A percentile compares a stretch with the other conserved stretches of the same genome.
These are phyloP conservation scores for Anaspis maculata DNA, from an alignment of 2,888 invertebrate species.

Conservation along the genomic window DNA sequence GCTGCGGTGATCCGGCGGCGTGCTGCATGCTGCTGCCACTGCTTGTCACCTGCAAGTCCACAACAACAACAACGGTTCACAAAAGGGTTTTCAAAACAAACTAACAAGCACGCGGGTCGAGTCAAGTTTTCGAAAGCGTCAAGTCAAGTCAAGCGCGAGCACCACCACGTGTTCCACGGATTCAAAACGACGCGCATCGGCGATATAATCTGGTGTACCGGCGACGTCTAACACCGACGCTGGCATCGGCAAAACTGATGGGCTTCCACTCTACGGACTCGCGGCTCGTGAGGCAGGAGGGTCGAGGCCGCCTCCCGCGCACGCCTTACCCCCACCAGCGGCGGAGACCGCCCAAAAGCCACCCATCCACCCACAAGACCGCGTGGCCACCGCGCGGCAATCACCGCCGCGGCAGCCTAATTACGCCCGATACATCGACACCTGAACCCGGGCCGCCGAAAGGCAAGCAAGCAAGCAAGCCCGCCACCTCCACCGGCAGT, in stretches of 20 bases:
- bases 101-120: constrained; percentile 15
- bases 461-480: no score
- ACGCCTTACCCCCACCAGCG: constrained; percentile 35
- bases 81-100: constrained; percentile 17
- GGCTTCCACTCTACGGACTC: neutral
- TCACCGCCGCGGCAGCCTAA: constrained; percentile 38
- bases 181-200: no score
- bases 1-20: constrained; percentile 59
- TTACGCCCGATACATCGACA: constrained; percentile 37
- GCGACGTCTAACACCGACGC: constrained; percentile 11
- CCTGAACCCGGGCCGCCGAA: constrained; percentile 25
- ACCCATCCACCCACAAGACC: constrained; percentile 38
- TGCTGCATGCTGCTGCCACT: constrained; percentile 38
- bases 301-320: constrained; percentile 41
- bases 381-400: constrained; percentile 40
- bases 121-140: constrained; percentile 8
- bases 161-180: no score
- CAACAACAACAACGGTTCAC: no score
- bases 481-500: no score
- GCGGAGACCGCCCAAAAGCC: constrained; percentile 38
- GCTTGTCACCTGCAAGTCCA: constrained; percentile 32
- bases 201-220: no score
- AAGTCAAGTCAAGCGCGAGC: constrained; percentile 24
- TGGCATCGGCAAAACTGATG: constrained; percentile 27
- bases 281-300: constrained; percentile 32